A percentile compares a stretch with the other conserved stretches of the same genome.
Conservation (phyloP, 2,797 vertebrate species). For the Emydoidea blandingii region DNA sequence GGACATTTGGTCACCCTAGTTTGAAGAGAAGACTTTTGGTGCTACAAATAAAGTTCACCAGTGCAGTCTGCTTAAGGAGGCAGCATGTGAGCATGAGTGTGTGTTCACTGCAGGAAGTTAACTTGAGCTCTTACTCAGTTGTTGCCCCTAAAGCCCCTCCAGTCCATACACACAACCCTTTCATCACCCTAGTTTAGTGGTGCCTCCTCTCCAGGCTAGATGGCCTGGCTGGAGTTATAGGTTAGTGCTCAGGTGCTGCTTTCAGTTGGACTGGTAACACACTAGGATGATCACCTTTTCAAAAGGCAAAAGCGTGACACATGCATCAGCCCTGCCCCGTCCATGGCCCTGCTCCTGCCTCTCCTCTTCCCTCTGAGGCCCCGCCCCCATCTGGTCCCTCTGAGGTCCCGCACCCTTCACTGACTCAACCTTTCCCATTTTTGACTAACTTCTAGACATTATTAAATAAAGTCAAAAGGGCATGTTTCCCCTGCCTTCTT, state of each 20-base stretch:
- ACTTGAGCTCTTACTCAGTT: neutral
- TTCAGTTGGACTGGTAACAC: no score
- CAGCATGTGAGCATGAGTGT: neutral
- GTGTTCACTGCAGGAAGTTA: neutral
- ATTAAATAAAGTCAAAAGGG: constrained; percentile 29
- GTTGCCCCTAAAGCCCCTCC: neutral
- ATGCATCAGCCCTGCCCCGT: no score
- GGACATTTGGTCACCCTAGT: no score
- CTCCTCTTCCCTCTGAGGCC: no score
- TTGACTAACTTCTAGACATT: neutral
- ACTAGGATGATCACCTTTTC: no score
- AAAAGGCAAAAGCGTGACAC: no score
- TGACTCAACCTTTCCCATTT: constrained; percentile 11
- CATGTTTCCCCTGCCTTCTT: neutral
- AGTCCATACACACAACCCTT: neutral
- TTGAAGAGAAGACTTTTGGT: neutral
- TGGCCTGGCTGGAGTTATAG: neutral
- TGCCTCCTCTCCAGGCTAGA: neutral
- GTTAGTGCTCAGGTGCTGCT: no score
- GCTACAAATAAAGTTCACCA: neutral
- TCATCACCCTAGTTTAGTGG: neutral
- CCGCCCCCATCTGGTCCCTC: no score
- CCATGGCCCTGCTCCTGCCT: no score
- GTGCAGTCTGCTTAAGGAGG: neutral
- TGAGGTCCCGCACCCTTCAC: neutral